Conservation (phyloP, 1,140 invertebrate species). For the Drosophila ercepeae region DNA sequence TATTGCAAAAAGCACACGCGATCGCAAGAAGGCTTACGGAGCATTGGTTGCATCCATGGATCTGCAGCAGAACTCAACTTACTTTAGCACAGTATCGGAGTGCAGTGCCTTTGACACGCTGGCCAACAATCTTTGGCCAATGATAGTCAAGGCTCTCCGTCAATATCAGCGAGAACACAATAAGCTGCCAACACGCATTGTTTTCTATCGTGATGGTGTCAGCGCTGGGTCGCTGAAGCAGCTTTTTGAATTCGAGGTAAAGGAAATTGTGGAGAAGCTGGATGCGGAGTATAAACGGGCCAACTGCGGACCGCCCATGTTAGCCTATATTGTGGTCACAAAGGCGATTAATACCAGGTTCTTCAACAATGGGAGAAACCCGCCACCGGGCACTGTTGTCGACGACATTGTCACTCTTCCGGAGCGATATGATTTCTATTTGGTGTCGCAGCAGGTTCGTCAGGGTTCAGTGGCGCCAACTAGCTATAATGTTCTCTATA, state of each 20-base stretch:
- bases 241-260: conserved; percentile 84
- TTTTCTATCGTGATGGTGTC: conserved; percentile 92
- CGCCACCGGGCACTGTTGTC: conserved; percentile 93
- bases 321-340: conserved; percentile 91
- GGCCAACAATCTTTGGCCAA: conserved; percentile 86
- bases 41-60: conserved; percentile 92
- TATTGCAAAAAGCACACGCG: conserved; percentile 91
- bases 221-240: conserved; percentile 92
- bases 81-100: conserved; percentile 84
- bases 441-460: conserved; percentile 90
- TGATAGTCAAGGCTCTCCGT: conserved; percentile 86
- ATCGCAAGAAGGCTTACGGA: conserved; percentile 87
- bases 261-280: conserved; percentile 85
- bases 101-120: conserved; percentile 91
- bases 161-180: conserved; percentile 84
- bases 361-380: conserved; percentile 85
- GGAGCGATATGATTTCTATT: conserved; percentile 92
- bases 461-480: conserved; percentile 94
- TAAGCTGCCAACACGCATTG: conserved; percentile 85
- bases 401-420: conserved; percentile 93
- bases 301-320: conserved; percentile 79
- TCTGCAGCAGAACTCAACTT: conserved; percentile 85
- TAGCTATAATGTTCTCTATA: conserved; percentile 90
- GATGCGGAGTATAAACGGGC: conserved; percentile 84
- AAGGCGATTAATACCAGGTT: conserved; percentile 89